These are phyloP conservation scores for Epiblema foenella DNA, from an alignment of 2,888 invertebrate species.

Conservation along the genomic window DNA sequence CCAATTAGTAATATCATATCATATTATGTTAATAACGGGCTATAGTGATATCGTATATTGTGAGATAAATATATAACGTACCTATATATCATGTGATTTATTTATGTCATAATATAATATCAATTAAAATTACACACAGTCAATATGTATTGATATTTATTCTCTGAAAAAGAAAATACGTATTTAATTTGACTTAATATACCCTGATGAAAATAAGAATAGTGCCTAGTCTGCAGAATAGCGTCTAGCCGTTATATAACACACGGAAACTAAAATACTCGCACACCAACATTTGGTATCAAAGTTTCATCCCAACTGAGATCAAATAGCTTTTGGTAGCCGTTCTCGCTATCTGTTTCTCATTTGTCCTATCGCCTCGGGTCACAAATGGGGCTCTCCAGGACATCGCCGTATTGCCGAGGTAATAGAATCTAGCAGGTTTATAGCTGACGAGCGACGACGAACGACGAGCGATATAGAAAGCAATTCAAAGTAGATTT, in stretches of 20 bases:
- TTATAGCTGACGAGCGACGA: constrained; percentile 50
- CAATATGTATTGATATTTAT: too few species aligned
- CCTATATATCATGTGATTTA: too few species aligned
- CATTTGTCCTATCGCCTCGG: constrained; percentile 43
- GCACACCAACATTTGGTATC: neutral
- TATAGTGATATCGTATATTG: too few species aligned
- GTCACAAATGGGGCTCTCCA: constrained; percentile 49
- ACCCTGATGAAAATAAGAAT: too few species aligned
- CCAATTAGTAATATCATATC: too few species aligned
- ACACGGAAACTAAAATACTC: constrained; percentile 2
- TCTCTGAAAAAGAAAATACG: too few species aligned
- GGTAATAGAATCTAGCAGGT: constrained; percentile 60
- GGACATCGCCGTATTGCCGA: constrained; percentile 47
- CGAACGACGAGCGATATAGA: constrained; percentile 55
- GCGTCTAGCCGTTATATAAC: neutral
- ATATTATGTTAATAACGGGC: too few species aligned
- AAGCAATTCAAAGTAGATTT: constrained; percentile 56
- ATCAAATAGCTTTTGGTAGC: constrained; percentile 17
- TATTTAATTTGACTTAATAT: too few species aligned
- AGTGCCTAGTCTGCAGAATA: neutral
- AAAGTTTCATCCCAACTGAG: constrained; percentile 6
- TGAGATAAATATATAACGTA: too few species aligned
- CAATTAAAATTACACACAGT: too few species aligned
- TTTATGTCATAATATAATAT: too few species aligned
- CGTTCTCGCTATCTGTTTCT: constrained; percentile 38